phyloP scores from a whole-genome alignment of 2,113 vertebrate genomes.

The Sapajus apella region DNA sequence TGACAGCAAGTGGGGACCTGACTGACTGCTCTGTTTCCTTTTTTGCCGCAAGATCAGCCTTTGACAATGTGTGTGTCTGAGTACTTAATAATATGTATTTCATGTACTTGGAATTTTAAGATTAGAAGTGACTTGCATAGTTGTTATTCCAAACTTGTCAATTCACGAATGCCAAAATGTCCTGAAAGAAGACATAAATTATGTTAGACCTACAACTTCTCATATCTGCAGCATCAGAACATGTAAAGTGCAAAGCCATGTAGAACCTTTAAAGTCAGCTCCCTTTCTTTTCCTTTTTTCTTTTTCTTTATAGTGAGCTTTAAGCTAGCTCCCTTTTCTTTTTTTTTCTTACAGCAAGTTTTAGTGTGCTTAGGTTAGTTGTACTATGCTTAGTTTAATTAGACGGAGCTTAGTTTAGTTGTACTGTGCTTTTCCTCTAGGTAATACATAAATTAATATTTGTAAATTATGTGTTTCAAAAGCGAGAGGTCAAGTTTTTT shows the following conservation, averaged over 20 bases:
- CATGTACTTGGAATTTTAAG: conserved; percentile 24
- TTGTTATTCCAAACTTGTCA: not conserved
- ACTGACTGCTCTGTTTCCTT: not conserved
- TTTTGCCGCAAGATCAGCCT: not conserved
- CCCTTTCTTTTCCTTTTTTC: not conserved
- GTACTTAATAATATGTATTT: not conserved
- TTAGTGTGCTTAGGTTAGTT: too few species aligned
- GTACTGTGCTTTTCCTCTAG: not conserved
- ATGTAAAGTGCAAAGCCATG: not conserved
- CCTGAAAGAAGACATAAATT: not conserved
- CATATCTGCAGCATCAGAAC: not conserved
- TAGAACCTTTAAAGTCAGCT: not conserved
- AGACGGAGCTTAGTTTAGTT: not conserved
- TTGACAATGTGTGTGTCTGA: not conserved
- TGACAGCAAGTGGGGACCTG: not conserved
- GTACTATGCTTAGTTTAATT: too few species aligned
- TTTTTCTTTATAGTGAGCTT: not conserved
- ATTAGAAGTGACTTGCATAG: not conserved
- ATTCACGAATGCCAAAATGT: not conserved
- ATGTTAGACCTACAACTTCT: not conserved
- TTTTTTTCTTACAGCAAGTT: too few species aligned
- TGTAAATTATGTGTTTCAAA: conserved; percentile 39
- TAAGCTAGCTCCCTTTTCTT: too few species aligned
- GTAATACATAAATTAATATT: conserved; percentile 33
- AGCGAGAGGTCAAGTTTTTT: not conserved